Evolutionary conservation across 1,140 invertebrate genomes (phyloP).

Genomic region (Asbolus verrucosus): DNA sequence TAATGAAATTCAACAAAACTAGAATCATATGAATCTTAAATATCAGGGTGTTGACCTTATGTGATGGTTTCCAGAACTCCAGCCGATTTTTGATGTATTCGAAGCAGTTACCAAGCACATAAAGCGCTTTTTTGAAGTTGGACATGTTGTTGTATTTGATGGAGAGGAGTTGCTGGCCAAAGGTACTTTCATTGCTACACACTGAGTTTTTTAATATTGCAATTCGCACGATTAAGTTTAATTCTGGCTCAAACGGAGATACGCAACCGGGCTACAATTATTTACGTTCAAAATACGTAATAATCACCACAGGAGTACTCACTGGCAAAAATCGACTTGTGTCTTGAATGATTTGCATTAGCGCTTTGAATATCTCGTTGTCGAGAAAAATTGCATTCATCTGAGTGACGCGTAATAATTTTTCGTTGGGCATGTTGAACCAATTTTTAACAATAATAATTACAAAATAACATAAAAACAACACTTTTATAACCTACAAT

Average conservation of each 20-base stretch:
- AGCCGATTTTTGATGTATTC: conserved; percentile 59
- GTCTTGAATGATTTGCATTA: conserved; percentile 55
- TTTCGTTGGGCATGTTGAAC: conserved; percentile 54
- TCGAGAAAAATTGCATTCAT: conserved; percentile 64
- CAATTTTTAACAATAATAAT: conserved; percentile 2
- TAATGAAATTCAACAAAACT: conserved; percentile 60
- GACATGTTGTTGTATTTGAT: conserved; percentile 63
- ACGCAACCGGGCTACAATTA: conserved; percentile 58
- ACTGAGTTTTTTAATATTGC: conserved; percentile 60
- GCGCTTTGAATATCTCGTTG: conserved; percentile 61
- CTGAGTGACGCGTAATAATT: conserved; percentile 62
- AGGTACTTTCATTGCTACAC: conserved; percentile 57
- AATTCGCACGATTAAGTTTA: conserved; percentile 58
- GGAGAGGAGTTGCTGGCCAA: conserved; percentile 63
- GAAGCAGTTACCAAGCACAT: conserved; percentile 53
- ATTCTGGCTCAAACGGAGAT: conserved; percentile 57
- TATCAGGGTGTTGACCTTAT: conserved; percentile 52
- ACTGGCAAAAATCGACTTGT: conserved; percentile 60
- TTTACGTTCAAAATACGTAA: conserved; percentile 27
- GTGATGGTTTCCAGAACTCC: conserved; percentile 56
- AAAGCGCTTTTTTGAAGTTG: conserved; percentile 55
- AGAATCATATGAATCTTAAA: conserved; percentile 52
- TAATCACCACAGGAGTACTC: conserved; percentile 48
- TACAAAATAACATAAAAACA: no score
- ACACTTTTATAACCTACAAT: neutral